Evolutionary conservation across 2,797 vertebrate genomes (phyloP).

Genomic region (Lepilemur ruficaudatus): DNA sequence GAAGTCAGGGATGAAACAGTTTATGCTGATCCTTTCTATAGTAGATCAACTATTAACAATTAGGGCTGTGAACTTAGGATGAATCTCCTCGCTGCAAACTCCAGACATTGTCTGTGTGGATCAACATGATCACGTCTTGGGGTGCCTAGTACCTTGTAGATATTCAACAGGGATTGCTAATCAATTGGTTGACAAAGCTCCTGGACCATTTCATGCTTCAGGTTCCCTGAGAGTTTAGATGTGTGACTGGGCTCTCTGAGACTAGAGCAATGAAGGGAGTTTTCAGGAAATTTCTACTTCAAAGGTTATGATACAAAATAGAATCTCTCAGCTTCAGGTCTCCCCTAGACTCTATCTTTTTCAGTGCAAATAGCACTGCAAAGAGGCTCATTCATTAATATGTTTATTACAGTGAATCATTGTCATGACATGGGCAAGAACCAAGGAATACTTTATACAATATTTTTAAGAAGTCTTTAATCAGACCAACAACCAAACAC

Average conservation of each 20-base stretch:
- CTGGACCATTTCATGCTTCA: not conserved
- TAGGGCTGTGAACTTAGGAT: not conserved
- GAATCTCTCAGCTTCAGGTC: not conserved
- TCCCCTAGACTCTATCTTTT: not conserved
- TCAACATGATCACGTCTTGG: not conserved
- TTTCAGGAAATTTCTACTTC: slow-evolving; percentile 2
- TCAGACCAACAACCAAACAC: not conserved
- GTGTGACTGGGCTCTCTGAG: not conserved
- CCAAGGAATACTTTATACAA: not conserved
- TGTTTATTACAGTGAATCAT: not conserved
- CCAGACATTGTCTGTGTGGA: not conserved
- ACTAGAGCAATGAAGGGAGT: not conserved
- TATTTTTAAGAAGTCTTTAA: slow-evolving; percentile 38
- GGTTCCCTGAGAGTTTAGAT: not conserved
- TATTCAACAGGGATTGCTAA: not conserved
- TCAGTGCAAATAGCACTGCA: not conserved
- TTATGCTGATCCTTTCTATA: not conserved
- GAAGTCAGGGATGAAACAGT: not conserved
- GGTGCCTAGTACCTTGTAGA: not conserved
- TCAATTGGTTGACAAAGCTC: not conserved
- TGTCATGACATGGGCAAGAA: not conserved
- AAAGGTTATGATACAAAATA: not conserved
- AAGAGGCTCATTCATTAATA: not conserved
- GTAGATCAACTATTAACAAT: slow-evolving; percentile 30
- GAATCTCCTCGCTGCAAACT: not conserved